phyloP scores from a whole-genome alignment of 2,113 vertebrate genomes.

The Psephotus haematonotus region DNA sequence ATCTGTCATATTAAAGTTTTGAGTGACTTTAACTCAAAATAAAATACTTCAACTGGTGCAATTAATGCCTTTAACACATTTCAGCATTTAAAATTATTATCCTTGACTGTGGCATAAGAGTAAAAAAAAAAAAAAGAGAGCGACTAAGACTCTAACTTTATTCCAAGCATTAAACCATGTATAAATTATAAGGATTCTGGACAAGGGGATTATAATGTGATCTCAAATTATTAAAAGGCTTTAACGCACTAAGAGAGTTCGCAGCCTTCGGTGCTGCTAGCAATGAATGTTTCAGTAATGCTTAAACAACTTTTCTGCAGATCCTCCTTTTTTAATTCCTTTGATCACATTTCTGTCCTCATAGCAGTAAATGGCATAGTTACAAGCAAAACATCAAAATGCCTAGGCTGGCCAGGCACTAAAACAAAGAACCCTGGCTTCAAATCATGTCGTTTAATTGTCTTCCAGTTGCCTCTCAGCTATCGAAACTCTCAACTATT shows the following conservation, averaged over 20 bases:
- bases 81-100: conserved; percentile 33
- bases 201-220: conserved; percentile 57
- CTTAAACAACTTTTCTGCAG: conserved; percentile 57
- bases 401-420: background rate
- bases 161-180: conserved; percentile 38
- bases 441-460: background rate
- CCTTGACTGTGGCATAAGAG: background rate
- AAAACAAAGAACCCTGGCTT: conserved; percentile 11
- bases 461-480: background rate
- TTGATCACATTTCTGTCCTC: conserved; percentile 54
- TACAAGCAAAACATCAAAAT: conserved; percentile 12
- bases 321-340: conserved; percentile 39
- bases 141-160: conserved; percentile 17
- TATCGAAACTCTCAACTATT: background rate
- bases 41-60: conserved; percentile 5
- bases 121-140: background rate
- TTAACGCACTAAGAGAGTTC: conserved; percentile 33
- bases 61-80: conserved; percentile 32
- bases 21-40: conserved; percentile 34
- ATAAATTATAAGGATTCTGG: conserved; percentile 50
- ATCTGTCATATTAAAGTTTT: conserved; percentile 34
- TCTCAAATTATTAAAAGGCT: conserved; percentile 58
- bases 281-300: conserved; percentile 9
- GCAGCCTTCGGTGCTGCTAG: background rate
- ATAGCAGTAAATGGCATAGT: conserved; percentile 18